Base-by-base conservation (phyloP, 2,888 invertebrate genomes). In the Zeuzera pyrina region DNA sequence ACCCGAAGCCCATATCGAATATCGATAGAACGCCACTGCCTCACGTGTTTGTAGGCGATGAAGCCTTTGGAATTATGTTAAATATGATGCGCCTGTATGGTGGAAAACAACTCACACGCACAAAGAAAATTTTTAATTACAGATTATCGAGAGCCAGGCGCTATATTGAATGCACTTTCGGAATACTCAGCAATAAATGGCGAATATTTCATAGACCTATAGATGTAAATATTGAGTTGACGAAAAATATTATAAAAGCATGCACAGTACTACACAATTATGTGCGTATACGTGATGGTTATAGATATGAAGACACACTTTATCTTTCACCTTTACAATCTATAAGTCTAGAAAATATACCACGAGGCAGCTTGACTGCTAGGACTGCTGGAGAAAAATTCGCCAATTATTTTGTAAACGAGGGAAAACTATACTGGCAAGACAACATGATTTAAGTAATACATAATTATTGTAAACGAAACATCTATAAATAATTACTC, bases 31-130 rank as follows among this genome's bases (percentile, higher is more conserved):
- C 28, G 13, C 28, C 15, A 15, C 15, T 28, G 13, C 28, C 28
- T 11, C 15, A 28, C 15, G 28, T 28, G 28, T 15, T 28, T 15
- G 15, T 28, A 2, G 28, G 28, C 15, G 28, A 28, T 28, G 28
- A 28, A 28, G 28, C 28, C 11, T 28, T 28, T 28, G 28, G 28
- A 28, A 28, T 28, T 28, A 28, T 15, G 15, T 15, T 13, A 15
- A 28, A 28, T 28, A 6, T 28, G 11, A 15, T 28, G 15, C 13
- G 28, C 15, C 15, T 15, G 13, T 28, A 28, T 28, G 28, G 15
- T 15, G 15, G 16, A 28, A 28, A 28, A 28, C 13, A 28, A 15
- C 28, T 28, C 11, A 28, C 13, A 15, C 15, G 15, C 15, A 28
- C 13, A 12, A 26, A 26, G 12, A 11, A 12, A 12, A 26, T 12